A percentile compares a stretch with the other conserved stretches of the same genome.
These are phyloP conservation scores for Semaprochilodus insignis DNA, from an alignment of 2,797 vertebrate genomes.

Conservation along the genomic window DNA sequence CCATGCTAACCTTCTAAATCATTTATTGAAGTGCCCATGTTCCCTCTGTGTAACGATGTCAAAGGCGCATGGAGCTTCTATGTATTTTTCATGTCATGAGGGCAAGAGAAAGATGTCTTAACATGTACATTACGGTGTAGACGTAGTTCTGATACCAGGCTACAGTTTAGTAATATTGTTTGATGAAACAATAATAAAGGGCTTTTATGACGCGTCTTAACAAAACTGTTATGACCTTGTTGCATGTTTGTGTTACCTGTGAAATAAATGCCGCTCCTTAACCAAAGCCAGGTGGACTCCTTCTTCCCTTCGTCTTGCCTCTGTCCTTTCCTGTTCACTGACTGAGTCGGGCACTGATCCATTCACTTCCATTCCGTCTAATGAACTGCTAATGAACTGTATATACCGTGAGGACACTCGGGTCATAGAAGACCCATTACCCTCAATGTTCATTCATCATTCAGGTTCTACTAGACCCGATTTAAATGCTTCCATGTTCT, in stretches of 20 bases:
- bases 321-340: conserved; percentile 54
- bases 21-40: conserved; percentile 67
- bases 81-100: conserved; percentile 15
- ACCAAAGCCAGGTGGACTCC: conserved; percentile 64
- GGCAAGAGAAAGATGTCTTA: conserved; percentile 47
- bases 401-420: neutral
- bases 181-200: conserved; percentile 80
- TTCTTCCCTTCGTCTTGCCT: conserved; percentile 63
- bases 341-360: neutral
- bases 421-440: no score
- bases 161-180: conserved; percentile 43
- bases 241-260: conserved; percentile 86
- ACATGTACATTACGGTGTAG: conserved; percentile 29
- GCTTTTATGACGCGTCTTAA: conserved; percentile 81
- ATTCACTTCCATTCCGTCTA: neutral
- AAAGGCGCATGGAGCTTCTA: conserved; percentile 20
- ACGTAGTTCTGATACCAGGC: conserved; percentile 39
- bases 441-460: no score
- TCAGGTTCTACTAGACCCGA: no score
- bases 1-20: conserved; percentile 62
- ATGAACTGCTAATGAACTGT: neutral
- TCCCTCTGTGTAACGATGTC: conserved; percentile 44
- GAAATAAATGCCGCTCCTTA: conserved; percentile 80
- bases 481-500: no score
- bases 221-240: conserved; percentile 82